Evolutionary conservation across 2,113 vertebrate genomes (phyloP).

Genomic region (Ochotona curzoniae): DNA sequence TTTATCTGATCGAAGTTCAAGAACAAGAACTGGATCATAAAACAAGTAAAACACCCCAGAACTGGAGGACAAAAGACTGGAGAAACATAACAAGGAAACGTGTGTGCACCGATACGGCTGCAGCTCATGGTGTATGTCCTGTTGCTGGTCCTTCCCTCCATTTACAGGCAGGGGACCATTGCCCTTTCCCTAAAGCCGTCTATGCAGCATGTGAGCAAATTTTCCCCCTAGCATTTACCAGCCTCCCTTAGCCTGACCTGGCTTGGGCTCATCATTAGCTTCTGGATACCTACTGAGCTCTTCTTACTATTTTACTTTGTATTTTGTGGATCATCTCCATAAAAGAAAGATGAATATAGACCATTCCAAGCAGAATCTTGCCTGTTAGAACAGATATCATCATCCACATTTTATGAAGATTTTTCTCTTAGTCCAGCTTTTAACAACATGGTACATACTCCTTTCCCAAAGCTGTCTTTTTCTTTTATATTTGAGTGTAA

Average conservation of each 20-base stretch:
- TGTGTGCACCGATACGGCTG: background rate
- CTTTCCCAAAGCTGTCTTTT: background rate
- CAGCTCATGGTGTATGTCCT: background rate
- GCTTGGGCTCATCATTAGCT: background rate
- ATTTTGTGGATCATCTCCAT: background rate
- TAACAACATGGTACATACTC: background rate
- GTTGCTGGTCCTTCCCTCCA: background rate
- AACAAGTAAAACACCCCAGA: background rate
- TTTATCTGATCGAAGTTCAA: constrained; percentile 60
- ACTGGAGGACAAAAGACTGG: background rate
- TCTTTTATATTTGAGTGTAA: background rate
- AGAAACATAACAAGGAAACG: background rate
- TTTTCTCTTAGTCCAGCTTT: background rate
- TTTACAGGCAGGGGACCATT: rapidly evolving
- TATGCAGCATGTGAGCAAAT: rapidly evolving
- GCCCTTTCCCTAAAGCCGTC: background rate
- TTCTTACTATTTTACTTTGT: background rate
- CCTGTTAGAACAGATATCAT: background rate
- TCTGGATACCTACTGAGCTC: background rate
- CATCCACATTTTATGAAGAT: background rate
- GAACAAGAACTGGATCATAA: constrained; percentile 4
- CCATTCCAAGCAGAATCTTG: background rate
- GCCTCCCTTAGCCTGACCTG: background rate
- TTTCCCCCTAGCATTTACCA: background rate
- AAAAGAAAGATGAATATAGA: background rate